Evolutionary conservation across 37 sponge, comb jelly and placozoan species (phyloP).

Genomic region (Hexactinellida sp.): DNA sequence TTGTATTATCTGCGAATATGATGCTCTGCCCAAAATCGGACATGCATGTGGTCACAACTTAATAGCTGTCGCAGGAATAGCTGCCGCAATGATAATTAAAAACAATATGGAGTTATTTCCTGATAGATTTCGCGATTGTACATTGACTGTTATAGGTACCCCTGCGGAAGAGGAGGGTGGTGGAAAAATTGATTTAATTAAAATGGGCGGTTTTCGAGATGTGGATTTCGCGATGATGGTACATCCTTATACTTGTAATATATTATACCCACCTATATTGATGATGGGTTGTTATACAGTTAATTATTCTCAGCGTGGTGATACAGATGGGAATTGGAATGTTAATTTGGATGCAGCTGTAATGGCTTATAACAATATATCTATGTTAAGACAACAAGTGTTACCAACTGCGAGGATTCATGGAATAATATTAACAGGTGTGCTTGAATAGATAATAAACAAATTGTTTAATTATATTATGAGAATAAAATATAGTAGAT

Average conservation of each 20-base stretch:
- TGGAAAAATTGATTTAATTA: slow-evolving; percentile 58
- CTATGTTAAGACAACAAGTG: slow-evolving; percentile 69
- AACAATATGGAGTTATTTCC: slow-evolving; percentile 28
- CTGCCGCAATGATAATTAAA: slow-evolving; percentile 62
- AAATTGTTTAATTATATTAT: background rate
- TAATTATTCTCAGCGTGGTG: slow-evolving; percentile 72
- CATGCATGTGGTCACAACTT: slow-evolving; percentile 85
- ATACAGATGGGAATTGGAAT: slow-evolving; percentile 64
- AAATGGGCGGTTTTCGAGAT: slow-evolving; percentile 42
- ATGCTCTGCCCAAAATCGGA: slow-evolving; percentile 73
- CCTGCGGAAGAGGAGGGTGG: slow-evolving; percentile 81
- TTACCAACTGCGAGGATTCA: slow-evolving; percentile 59
- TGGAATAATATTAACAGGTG: no score
- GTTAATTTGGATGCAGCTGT: slow-evolving; percentile 84
- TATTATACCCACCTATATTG: slow-evolving; percentile 18
- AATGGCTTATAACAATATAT: slow-evolving; percentile 56
- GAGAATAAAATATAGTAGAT: background rate
- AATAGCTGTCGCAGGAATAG: slow-evolving; percentile 68
- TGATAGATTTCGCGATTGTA: background rate
- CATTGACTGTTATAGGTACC: slow-evolving; percentile 39
- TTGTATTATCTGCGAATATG: slow-evolving; percentile 69
- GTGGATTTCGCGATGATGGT: slow-evolving; percentile 85
- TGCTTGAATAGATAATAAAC: background rate
- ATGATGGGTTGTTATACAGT: slow-evolving; percentile 32
- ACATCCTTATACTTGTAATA: slow-evolving; percentile 44